phyloP scores from a whole-genome alignment of 2,113 vertebrate genomes.

The Malurus alboscapulatus region DNA sequence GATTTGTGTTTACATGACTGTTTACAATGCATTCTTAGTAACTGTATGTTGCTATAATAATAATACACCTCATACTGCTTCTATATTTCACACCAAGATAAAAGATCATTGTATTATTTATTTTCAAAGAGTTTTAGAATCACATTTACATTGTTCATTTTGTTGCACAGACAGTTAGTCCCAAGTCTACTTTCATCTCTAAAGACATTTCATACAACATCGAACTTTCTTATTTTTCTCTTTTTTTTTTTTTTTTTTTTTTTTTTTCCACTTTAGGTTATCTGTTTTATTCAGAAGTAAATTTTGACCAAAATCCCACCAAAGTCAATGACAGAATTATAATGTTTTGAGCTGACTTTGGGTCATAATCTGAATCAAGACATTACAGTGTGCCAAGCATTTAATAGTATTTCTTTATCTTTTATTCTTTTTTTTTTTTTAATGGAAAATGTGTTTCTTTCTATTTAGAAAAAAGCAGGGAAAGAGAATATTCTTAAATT shows the following conservation, averaged over 20 bases:
- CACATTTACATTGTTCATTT: background rate
- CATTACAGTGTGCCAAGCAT: background rate
- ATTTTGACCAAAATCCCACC: background rate
- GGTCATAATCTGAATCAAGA: background rate
- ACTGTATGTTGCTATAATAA: background rate
- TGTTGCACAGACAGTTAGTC: background rate
- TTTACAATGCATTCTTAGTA: background rate
- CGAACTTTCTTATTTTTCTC: background rate
- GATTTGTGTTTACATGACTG: background rate
- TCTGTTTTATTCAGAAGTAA: background rate
- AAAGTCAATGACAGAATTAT: background rate
- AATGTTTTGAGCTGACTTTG: background rate
- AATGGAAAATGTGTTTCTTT: background rate
- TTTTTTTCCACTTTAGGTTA: background rate
- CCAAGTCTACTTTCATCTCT: background rate
- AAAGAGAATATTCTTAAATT: background rate
- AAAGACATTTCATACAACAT: background rate
- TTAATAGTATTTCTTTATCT: background rate
- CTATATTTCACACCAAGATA: background rate
- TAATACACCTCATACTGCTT: background rate
- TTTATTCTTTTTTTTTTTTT: background rate
- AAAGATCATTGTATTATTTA: background rate
- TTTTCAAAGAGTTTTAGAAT: background rate
- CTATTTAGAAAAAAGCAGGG: background rate
- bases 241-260: background rate